These are phyloP conservation scores for Hoplodrina ambigua DNA, from an alignment of 2,888 invertebrate species.

Conservation along the genomic window DNA sequence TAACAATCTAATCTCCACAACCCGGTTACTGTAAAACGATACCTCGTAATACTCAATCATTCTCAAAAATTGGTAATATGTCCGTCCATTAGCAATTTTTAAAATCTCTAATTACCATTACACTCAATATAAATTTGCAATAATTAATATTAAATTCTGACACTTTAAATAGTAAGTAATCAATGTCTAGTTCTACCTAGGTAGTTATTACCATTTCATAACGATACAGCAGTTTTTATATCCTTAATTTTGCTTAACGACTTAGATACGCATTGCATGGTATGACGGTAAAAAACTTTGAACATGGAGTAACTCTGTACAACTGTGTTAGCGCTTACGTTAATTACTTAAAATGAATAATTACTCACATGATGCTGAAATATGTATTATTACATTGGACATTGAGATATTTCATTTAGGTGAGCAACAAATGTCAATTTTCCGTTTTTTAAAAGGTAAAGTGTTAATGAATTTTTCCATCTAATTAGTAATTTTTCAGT, in stretches of 20 bases:
- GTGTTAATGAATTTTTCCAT: no score
- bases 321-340: conserved; percentile 5
- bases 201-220: conserved; percentile 8
- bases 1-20: no score
- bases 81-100: background rate
- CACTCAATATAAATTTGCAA: background rate
- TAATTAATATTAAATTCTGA: background rate
- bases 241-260: background rate
- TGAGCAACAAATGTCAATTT: no score
- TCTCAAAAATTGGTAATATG: background rate
- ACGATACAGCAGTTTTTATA: conserved; percentile 12
- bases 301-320: conserved; percentile 16
- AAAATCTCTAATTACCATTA: background rate
- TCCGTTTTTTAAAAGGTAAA: no score
- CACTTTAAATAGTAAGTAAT: background rate
- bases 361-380: background rate
- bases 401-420: background rate
- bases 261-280: conserved; percentile 8
- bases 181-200: background rate
- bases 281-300: conserved; percentile 6
- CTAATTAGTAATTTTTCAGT: no score
- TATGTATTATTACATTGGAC: background rate
- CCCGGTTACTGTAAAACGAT: no score
- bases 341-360: background rate
- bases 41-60: no score